These are phyloP conservation scores for Bombus pyrosoma DNA, from an alignment of 1,140 invertebrate species.

Conservation along the genomic window DNA sequence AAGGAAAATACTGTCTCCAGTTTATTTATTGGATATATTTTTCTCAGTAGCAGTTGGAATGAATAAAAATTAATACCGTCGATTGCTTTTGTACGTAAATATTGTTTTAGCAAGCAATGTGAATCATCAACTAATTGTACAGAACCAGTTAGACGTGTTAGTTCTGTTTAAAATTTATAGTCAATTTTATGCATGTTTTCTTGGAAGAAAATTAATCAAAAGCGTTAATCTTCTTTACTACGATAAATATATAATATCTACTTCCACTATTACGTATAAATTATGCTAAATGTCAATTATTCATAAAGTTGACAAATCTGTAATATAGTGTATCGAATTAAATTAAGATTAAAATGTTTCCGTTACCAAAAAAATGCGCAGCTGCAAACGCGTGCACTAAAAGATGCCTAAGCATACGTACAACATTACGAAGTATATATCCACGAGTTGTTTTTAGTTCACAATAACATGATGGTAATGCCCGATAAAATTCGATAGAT, in stretches of 20 bases:
- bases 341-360: not conserved
- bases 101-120: not conserved
- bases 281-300: not conserved
- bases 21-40: not conserved
- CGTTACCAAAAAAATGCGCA: not conserved
- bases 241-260: not conserved
- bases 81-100: not conserved
- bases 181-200: not conserved
- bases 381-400: conserved; percentile 31
- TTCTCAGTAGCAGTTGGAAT: not conserved
- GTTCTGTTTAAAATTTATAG: not conserved
- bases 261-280: not conserved
- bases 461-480: conserved; percentile 36
- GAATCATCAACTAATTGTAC: not conserved
- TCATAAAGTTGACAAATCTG: not conserved
- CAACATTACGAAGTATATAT: conserved; percentile 11
- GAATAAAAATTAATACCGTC: not conserved
- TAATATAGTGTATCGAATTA: not conserved
- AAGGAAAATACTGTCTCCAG: conserved; percentile 1
- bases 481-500: conserved; percentile 41
- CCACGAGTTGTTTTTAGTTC: not conserved
- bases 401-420: conserved; percentile 18
- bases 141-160: not conserved
- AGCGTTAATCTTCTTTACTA: not conserved
- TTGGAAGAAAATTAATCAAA: not conserved